These are phyloP conservation scores for Megalopta genalis DNA, from an alignment of 1,140 invertebrate genomes.

Conservation along the genomic window DNA sequence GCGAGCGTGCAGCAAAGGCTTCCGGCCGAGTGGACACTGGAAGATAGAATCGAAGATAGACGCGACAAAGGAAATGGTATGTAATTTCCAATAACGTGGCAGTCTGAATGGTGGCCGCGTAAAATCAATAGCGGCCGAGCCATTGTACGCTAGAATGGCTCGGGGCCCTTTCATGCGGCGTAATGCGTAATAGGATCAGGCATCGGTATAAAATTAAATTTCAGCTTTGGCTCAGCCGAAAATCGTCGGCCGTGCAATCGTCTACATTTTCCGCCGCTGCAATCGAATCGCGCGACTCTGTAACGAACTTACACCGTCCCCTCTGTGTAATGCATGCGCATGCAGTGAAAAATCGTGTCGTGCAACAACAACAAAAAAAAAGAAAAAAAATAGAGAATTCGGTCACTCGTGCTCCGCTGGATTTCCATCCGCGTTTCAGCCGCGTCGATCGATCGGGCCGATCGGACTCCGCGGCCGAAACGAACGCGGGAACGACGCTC, in stretches of 20 bases:
- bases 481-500: background rate
- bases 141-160: conserved; percentile 5
- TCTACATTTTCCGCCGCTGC: too few relatives aligned
- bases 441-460: too few relatives aligned
- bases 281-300: background rate
- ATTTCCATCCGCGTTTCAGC: too few relatives aligned
- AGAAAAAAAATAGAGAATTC: too few relatives aligned
- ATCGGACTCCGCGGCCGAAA: background rate
- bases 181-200: conserved; percentile 24
- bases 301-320: background rate
- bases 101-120: conserved; percentile 10
- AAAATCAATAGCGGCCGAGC: conserved; percentile 12
- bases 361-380: too few relatives aligned
- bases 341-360: background rate
- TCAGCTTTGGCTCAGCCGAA: conserved; percentile 6
- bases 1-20: background rate
- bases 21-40: background rate
- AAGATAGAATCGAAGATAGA: conserved; percentile 17
- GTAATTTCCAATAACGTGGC: conserved; percentile 39
- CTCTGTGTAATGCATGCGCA: too few relatives aligned
- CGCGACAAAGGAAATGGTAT: conserved; percentile 22
- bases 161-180: background rate
- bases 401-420: background rate
- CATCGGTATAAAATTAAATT: conserved; percentile 34
- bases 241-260: background rate